These are phyloP conservation scores for Drosophila dunni DNA, from an alignment of 1,140 invertebrate genomes.

Conservation along the genomic window DNA sequence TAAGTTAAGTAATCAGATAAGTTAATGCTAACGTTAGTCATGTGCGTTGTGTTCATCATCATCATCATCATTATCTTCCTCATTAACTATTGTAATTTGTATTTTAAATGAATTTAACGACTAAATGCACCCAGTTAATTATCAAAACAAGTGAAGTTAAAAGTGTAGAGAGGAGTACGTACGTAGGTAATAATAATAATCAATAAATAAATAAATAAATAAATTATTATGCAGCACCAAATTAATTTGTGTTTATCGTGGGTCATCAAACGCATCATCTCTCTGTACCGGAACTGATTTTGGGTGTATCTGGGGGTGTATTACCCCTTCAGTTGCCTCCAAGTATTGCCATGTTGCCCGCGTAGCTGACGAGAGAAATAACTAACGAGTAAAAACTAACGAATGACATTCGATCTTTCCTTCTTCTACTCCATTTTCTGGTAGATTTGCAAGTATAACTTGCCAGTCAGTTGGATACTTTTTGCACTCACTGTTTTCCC, in stretches of 20 bases:
- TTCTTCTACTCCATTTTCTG: slow-evolving; percentile 1
- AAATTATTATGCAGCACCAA: slow-evolving; percentile 61
- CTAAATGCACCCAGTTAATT: slow-evolving; percentile 62
- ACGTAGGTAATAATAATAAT: slow-evolving; percentile 5
- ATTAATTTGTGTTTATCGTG: slow-evolving; percentile 24
- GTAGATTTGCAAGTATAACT: slow-evolving; percentile 17
- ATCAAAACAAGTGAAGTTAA: slow-evolving; percentile 56
- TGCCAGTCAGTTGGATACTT: slow-evolving; percentile 41
- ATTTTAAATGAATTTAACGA: slow-evolving; percentile 50
- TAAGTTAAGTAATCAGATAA: slow-evolving; percentile 40
- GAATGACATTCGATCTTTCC: slow-evolving; percentile 29
- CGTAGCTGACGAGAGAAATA: slow-evolving; percentile 40
- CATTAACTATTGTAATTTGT: slow-evolving; percentile 30
- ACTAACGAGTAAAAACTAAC: slow-evolving; percentile 44
- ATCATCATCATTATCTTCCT: not conserved
- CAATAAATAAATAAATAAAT: slow-evolving; percentile 41
- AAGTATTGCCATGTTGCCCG: slow-evolving; percentile 80
- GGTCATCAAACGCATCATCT: slow-evolving; percentile 23
- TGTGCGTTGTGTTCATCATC: slow-evolving; percentile 17
- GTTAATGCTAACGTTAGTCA: slow-evolving; percentile 39
- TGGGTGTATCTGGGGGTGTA: slow-evolving; percentile 1
- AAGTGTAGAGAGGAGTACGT: slow-evolving; percentile 28
- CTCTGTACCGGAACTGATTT: slow-evolving; percentile 32
- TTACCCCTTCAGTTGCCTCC: slow-evolving; percentile 9
- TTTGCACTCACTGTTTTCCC: slow-evolving; percentile 9